Evolutionary conservation across 2,888 invertebrate genomes (phyloP), one percentile per base, ranked within the genome.

Genomic region (Zygothrica quintamaculata): DNA sequence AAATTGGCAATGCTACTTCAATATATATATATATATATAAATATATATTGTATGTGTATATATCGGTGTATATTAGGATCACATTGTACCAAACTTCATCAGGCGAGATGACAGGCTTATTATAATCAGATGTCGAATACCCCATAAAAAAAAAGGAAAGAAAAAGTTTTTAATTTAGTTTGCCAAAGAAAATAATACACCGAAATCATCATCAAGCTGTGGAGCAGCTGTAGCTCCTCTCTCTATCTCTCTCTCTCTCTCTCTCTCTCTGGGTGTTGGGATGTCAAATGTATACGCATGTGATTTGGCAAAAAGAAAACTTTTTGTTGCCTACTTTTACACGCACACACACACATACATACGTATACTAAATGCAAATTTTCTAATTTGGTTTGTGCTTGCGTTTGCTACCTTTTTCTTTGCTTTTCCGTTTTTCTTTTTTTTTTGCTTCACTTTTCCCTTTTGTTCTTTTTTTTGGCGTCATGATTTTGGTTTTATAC

Each of bases 81-180:
- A 18, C 8, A 15, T 47, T 42, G 12, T 33, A n/a, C 29, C 34
- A 36, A 50, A 51, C n/a, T 56, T 22, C 52, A 56, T 57, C 51
- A 48, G 50, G 37, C 40, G 50, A 47, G 31, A 55, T 79, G 86
- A 82, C 86, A 85, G 60, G 69, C 80, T 73, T 62, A 79, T 79
- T 82, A 76, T 73, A 72, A 57, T 55, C 61, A 51, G 43, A 59
- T 44, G 33, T 37, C 66, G 48, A 61, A 56, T 33, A 15, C 15
- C 11, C 16, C 16, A 1, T 22, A 22, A n/a, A 9, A n/a, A n/a
- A 22, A 22, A 22, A 22, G 18, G 6, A 40, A 52, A 26, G 4
- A 12, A 56, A 70, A 85, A 85, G 64, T 72, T 81, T 81, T 85
- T 82, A 82, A 84, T 82, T 82, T 81, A 82, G 74, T 82, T 73